phyloP scores from a whole-genome alignment of 2,888 invertebrate genomes.

The Diaprepes abbreviatus region DNA sequence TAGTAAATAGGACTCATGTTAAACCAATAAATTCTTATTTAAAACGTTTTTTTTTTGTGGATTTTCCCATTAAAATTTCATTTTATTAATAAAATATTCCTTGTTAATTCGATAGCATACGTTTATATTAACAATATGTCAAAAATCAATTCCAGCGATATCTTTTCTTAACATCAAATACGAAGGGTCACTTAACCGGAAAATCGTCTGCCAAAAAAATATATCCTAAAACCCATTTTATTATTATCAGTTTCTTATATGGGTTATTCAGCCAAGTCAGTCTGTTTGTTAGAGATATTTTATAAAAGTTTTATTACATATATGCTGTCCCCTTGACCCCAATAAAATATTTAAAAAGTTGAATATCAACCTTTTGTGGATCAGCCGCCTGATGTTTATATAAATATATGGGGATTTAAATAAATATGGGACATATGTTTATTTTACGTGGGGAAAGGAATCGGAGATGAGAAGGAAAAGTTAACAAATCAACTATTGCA shows the following conservation, averaged over 20 bases:
- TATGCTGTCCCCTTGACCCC: background rate
- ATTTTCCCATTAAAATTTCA: no score
- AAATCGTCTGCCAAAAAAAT: conserved; percentile 10
- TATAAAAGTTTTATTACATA: conserved; percentile 35
- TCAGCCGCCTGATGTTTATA: background rate
- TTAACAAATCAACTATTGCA: no score
- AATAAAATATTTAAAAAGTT: background rate
- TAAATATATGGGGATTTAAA: no score
- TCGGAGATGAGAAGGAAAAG: no score
- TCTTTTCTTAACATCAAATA: conserved; percentile 4
- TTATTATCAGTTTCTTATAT: conserved; percentile 6
- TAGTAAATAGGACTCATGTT: no score
- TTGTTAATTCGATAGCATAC: background rate
- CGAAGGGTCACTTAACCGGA: conserved; percentile 12
- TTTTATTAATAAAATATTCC: background rate
- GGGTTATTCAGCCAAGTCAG: conserved; percentile 27
- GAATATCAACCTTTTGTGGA: background rate
- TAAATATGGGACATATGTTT: no score
- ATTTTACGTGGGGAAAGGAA: no score
- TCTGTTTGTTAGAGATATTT: conserved; percentile 22
- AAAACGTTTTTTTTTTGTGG: no score
- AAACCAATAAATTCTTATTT: no score
- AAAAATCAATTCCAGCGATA: background rate
- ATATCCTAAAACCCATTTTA: conserved; percentile 6
- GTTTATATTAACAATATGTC: background rate